Percentiles rank a stretch among this genome's conserved stretches.
phyloP scores from a whole-genome alignment of 1,140 invertebrate genomes.

The Anadara kagoshimensis region DNA sequence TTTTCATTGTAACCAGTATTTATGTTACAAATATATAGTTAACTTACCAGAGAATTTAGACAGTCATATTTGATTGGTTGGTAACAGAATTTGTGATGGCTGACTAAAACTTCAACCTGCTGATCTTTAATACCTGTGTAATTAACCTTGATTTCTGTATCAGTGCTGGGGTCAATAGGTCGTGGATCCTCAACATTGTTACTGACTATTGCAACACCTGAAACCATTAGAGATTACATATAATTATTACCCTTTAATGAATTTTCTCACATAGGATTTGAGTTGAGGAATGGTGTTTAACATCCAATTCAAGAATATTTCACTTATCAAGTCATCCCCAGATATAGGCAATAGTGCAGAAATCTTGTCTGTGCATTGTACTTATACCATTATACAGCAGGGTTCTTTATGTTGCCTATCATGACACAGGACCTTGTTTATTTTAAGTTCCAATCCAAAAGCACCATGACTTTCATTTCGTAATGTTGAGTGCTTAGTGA shows the following conservation, averaged over 20 bases:
- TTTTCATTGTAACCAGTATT: no score
- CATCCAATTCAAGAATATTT: no score
- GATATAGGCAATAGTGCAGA: no score
- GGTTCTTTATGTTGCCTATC: no score
- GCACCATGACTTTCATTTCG: background rate
- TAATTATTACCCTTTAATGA: background rate
- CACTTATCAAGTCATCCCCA: no score
- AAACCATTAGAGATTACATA: background rate
- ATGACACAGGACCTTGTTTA: no score
- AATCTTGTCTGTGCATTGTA: no score
- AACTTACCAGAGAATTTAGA: conserved; percentile 45
- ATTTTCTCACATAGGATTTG: no score
- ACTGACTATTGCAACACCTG: conserved; percentile 51
- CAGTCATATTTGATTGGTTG: conserved; percentile 59
- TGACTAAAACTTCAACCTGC: conserved; percentile 45
- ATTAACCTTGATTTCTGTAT: conserved; percentile 10
- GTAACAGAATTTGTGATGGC: conserved; percentile 49
- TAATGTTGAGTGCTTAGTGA: background rate
- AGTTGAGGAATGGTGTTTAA: no score
- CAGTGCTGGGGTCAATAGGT: conserved; percentile 12
- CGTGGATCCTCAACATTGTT: conserved; percentile 27
- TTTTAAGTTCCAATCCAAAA: no score
- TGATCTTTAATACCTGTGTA: conserved; percentile 42
- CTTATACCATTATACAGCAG: no score
- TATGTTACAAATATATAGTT: no score